Base-by-base conservation (phyloP, 2,797 vertebrate genomes). In the Psittacula echo region DNA sequence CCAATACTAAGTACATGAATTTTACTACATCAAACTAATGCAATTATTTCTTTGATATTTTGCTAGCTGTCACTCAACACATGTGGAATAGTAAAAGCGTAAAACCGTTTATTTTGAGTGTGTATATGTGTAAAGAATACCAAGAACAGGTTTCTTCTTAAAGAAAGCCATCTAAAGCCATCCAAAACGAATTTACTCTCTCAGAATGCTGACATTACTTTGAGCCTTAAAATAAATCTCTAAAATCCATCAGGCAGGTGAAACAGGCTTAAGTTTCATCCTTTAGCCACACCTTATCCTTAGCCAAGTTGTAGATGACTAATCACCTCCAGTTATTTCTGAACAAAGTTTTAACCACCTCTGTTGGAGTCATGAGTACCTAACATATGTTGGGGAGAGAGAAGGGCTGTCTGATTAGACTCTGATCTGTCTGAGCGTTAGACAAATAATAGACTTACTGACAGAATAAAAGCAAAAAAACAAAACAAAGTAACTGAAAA, bases 291-390 rank as follows among this genome's bases (percentile, higher is more conserved):
- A 96, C 80, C 70, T 94, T 90, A 96, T 87, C 92, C 93, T 72
- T 85, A 74, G 74, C 67, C 72, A 89, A 72, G 23, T 75, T 19
- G 30, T 86, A 70, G 53, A 58, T 68, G 68, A 64, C 37, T 96
- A 92, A 95, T 92, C 84, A 93, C 80, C 96, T 96, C 93, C 93
- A 95, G 47, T 88, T 82, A 94, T 92, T 96, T 96, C 77, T 94
- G 85, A 94, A 93, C 73, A 91, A 97, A 95, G 39, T 90, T 91
- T 81, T 74, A 93, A 71, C 42, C 77, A 92, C 76, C 66, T 95
- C 85, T 91, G 27, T 87, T 82, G 74, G 37, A 95, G 79, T 92
- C 24, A 93, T 87, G 95, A 81, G 48, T 39, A 94, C 79, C 78
- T 97, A 96, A 89, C 29, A 64, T 21, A 34, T 16, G 24, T 44